These are phyloP conservation scores for Chromobotia macracanthus DNA, from an alignment of 2,797 vertebrate genomes.

Conservation along the genomic window DNA sequence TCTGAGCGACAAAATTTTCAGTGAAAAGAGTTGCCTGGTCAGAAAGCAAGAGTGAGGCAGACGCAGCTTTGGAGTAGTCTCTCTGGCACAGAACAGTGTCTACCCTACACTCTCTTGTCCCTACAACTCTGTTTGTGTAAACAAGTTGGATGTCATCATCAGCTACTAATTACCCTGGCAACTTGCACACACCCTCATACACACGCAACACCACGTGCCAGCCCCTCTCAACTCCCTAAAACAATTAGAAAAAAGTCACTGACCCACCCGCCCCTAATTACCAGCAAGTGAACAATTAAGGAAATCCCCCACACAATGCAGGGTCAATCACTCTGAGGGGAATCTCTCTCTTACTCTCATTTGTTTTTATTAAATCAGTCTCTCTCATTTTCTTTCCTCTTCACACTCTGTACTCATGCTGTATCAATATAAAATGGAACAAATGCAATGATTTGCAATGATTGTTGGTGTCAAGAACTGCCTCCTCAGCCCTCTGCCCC, in stretches of 20 bases:
- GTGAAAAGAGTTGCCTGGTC: too few species aligned
- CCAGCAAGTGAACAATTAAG: slow-evolving; percentile 61
- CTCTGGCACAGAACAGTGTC: slow-evolving; percentile 39
- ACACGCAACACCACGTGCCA: slow-evolving; percentile 54
- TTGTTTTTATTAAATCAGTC: slow-evolving; percentile 9
- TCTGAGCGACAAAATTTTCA: too few species aligned
- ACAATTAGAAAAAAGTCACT: slow-evolving; percentile 63
- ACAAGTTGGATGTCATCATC: slow-evolving; percentile 62
- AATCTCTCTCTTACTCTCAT: background rate
- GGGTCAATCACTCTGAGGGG: slow-evolving; percentile 54
- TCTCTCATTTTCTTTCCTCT: background rate
- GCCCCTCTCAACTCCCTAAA: slow-evolving; percentile 54
- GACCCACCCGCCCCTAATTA: slow-evolving; percentile 58
- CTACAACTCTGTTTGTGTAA: slow-evolving; percentile 60
- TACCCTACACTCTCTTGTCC: slow-evolving; percentile 30
- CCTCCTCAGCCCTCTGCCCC: slow-evolving; percentile 43
- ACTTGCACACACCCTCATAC: slow-evolving; percentile 37
- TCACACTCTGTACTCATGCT: slow-evolving; percentile 7
- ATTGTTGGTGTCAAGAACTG: slow-evolving; percentile 28
- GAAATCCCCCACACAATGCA: slow-evolving; percentile 49
- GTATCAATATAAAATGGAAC: slow-evolving; percentile 18
- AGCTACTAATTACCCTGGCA: slow-evolving; percentile 66
- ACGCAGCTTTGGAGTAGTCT: slow-evolving; percentile 49
- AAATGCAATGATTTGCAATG: slow-evolving; percentile 36
- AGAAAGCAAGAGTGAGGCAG: slow-evolving; percentile 12